A percentile compares a stretch with the other conserved stretches of the same genome.
These are phyloP conservation scores for Deladenus siricidicola DNA, from an alignment of 2,888 invertebrate species.

Conservation along the genomic window DNA sequence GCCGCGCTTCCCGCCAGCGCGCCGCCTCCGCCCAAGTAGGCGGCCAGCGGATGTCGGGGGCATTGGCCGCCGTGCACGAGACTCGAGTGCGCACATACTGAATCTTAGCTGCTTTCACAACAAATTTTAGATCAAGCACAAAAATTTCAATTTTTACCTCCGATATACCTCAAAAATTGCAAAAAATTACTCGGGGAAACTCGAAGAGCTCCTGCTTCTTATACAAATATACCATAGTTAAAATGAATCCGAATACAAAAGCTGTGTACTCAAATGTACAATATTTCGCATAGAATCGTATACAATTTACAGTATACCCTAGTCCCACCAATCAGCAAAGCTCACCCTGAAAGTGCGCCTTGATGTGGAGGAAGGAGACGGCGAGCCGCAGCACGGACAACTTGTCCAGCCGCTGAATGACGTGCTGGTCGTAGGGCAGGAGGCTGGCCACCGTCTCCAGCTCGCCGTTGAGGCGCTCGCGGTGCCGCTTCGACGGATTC, in stretches of 20 bases:
- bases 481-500: constrained; percentile 94
- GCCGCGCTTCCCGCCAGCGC: background rate
- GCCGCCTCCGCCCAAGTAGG: background rate
- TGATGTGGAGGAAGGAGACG: constrained; percentile 94
- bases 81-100: constrained; percentile 7
- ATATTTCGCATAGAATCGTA: background rate
- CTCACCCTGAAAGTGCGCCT: constrained; percentile 98
- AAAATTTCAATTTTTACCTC: no score
- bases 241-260: no score
- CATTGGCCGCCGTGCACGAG: background rate
- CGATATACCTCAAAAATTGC: no score
- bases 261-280: background rate
- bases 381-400: constrained; percentile 92
- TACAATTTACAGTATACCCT: background rate
- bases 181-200: no score
- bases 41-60: constrained; percentile 10
- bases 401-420: constrained; percentile 79
- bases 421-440: constrained; percentile 60
- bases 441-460: constrained; percentile 79
- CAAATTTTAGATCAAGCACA: no score
- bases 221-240: no score
- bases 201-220: no score
- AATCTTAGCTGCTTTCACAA: no score
- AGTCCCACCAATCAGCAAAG: no score
- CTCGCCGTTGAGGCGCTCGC: constrained; percentile 96